phyloP scores from a whole-genome alignment of 2,113 vertebrate species.

The rabbit (Oryctolagus cuniculus) region mOryCun1.1 NC_091445.1:61049001-61049500 shows the following conservation, averaged over 20 bases:
- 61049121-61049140: not conserved
- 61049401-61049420: not conserved
- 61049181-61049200: not conserved
- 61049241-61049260: not conserved
- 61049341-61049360: too few relatives aligned
- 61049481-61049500: not conserved
- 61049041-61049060: not conserved
- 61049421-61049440: not conserved
- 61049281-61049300: not conserved
- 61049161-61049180: not conserved
- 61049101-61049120: not conserved
- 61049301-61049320: not conserved
- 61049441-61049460: not conserved
- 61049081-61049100: not conserved
- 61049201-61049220: not conserved
- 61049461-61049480: not conserved
- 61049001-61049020: not conserved
- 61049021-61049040: not conserved
- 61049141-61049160: not conserved
- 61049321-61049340: accelerated
- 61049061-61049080: not conserved
- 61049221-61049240: not conserved
- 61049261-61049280: not conserved
- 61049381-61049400: not conserved
- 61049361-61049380: not conserved